Evolutionary conservation across 2,888 invertebrate genomes (phyloP).

Genomic region (Argyresthia goedartella): DNA sequence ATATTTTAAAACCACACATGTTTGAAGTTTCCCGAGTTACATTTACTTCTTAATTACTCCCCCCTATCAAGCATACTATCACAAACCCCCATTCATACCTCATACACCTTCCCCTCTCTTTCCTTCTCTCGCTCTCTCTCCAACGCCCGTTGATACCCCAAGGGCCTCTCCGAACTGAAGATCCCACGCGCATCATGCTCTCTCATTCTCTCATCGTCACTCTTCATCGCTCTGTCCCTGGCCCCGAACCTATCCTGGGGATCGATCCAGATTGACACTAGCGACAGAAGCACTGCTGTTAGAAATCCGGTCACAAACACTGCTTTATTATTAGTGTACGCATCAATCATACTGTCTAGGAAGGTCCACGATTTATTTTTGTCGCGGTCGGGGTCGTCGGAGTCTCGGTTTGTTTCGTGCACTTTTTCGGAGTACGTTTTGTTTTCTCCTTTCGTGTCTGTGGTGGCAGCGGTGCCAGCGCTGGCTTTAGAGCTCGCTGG

Average conservation of each 20-base stretch:
- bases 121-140: conserved; percentile 20
- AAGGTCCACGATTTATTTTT: conserved; percentile 35
- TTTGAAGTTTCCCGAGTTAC: too few species aligned
- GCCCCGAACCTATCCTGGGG: conserved; percentile 22
- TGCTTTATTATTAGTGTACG: conserved; percentile 29
- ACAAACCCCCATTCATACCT: conserved; percentile 26
- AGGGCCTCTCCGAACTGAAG: conserved; percentile 23
- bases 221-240: conserved; percentile 18
- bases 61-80: too few species aligned
- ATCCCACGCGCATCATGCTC: conserved; percentile 13
- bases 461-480: conserved; percentile 21
- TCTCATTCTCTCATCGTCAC: conserved; percentile 15
- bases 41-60: too few species aligned
- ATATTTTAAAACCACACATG: too few species aligned
- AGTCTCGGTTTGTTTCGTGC: conserved; percentile 46
- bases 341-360: conserved; percentile 36
- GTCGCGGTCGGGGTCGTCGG: conserved; percentile 22
- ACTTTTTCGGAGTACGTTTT: conserved; percentile 33
- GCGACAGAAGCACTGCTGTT: conserved; percentile 19
- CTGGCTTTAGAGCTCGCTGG: conserved; percentile 39
- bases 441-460: conserved; percentile 20
- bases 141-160: conserved; percentile 39
- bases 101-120: conserved; percentile 43
- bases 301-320: conserved; percentile 39
- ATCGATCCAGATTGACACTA: conserved; percentile 18